Evolutionary conservation across 1,140 invertebrate genomes (phyloP), one percentile per base, ranked within the genome.

Genomic region (Drosophila littoralis): DNA sequence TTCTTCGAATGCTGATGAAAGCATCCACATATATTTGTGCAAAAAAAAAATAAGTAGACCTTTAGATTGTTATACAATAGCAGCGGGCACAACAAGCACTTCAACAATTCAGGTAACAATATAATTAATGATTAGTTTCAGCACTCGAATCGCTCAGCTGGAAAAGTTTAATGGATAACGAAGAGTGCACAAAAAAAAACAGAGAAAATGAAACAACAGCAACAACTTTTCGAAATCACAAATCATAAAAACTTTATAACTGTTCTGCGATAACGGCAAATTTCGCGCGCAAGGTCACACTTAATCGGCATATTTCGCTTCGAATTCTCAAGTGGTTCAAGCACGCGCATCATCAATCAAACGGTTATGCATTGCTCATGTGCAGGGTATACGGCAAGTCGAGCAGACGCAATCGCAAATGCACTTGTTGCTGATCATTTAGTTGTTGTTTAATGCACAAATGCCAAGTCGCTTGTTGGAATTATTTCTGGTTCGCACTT

Each of bases 401-500:
- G 40, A n/a, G 61, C 22, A 7, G n/a, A 22, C 12, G 8, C 52
- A 40, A 40, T 9, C 10, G 36, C n/a, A n/a, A n/a, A n/a, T n/a
- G 48, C 12, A 50, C 15, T 69, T 45, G 48, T 52, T 61, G 40
- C 32, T 52, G 15, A 10, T 38, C 7, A 15, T 35, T 10, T 9
- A 12, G 52, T 48, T 50, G 40, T 33, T 57, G 12, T 55, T 38
- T 40, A 36, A 60, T 51, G 63, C 52, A 66, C n/a, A 22, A 68
- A 42, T 57, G 48, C 57, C 59, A 69, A 61, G 66, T 69, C 42
- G 45, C 54, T 64, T 70, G 51, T 72, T 57, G 13, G 35, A 50
- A 64, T 58, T 38, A 71, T 58, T 73, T 17, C 55, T 52, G 28
- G 50, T 52, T 32, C 43, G 43, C 42, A 35, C 32, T 32, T 35